Base-by-base conservation (phyloP, 2,797 vertebrate genomes). In the Ctenopoma kingsleyae region DNA sequence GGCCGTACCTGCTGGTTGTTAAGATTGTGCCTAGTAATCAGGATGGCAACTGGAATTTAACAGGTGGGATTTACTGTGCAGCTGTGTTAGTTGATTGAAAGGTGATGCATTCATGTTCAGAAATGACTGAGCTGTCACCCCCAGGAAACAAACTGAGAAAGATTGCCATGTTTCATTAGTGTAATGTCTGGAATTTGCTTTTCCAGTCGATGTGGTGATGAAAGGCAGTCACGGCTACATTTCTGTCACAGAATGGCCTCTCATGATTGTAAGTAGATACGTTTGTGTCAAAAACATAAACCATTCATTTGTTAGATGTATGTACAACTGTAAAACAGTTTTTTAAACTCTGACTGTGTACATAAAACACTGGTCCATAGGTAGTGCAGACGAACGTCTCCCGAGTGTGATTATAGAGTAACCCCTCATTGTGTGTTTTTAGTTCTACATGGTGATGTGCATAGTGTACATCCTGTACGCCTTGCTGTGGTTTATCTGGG, bases 401-500 rank as follows among this genome's bases (percentile, higher is more conserved):
- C 47, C 54, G 35, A 48, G 25, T 72, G 52, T 76, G 57, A 74
- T 72, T 69, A 25, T 27, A 10, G 16, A 47, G 51, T 66, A 73
- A 78, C 50, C 19, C 17, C 16, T 58, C 13, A 5, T 49, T 46
- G 3, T 66, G 36, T 74, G 59, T 81, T 65, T 80, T 32, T 84
- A 97, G 96, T 97, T 96, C 89, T 97, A 97, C 89, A 97, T 97
- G 96, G 94, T 95, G 79, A 96, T 97, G 96, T 97, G 96, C 77
- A 67, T 96, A 6, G 87, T 96, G 71, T 97, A 97, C 88, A 95
- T 96, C 88, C 80, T 96, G 12, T 96, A 94, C 9, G 96, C 94
- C 43, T 56, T 96, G 76, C 93, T 97, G 57, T 97, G 96, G 96
- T 94, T 97, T 17, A 58, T 92, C 62, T 97, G 96, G 96, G 94